phyloP scores from a whole-genome alignment of 2,113 vertebrate species.

The Dasyprocta punctata region DNA sequence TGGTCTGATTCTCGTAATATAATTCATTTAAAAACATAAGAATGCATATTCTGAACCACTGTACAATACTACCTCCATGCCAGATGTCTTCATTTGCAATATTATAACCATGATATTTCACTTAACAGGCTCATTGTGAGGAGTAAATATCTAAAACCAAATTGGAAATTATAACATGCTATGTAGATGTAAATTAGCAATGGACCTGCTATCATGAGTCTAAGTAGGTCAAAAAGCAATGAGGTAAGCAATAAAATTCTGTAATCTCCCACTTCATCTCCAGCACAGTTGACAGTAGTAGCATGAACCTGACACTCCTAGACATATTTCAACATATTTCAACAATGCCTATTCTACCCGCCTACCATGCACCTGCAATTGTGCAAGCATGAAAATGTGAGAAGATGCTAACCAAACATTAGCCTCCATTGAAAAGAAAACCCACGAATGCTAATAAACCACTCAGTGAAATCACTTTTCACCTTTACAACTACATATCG shows the following conservation, averaged over 20 bases:
- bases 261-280: slow-evolving; percentile 52
- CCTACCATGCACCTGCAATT: background rate
- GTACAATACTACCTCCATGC: background rate
- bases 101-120: slow-evolving; percentile 34
- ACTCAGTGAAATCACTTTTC: slow-evolving; percentile 18
- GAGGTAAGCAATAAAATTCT: slow-evolving; percentile 33
- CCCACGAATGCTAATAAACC: slow-evolving; percentile 21
- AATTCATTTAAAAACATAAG: slow-evolving; percentile 28
- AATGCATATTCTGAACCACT: background rate
- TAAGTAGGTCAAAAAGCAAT: slow-evolving; percentile 70
- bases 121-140: slow-evolving; percentile 46
- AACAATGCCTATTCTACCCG: background rate
- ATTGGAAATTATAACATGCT: slow-evolving; percentile 46
- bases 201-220: background rate
- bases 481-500: background rate
- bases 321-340: slow-evolving; percentile 18
- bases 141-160: slow-evolving; percentile 29
- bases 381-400: background rate
- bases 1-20: background rate
- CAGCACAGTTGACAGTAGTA: background rate
- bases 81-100: slow-evolving; percentile 21
- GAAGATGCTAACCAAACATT: slow-evolving; percentile 1
- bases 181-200: slow-evolving; percentile 24
- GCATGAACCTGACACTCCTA: slow-evolving; percentile 10
- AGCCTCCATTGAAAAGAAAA: background rate